Evolutionary conservation across 2,888 invertebrate genomes (phyloP).

Genomic region (Dugesia japonica): DNA sequence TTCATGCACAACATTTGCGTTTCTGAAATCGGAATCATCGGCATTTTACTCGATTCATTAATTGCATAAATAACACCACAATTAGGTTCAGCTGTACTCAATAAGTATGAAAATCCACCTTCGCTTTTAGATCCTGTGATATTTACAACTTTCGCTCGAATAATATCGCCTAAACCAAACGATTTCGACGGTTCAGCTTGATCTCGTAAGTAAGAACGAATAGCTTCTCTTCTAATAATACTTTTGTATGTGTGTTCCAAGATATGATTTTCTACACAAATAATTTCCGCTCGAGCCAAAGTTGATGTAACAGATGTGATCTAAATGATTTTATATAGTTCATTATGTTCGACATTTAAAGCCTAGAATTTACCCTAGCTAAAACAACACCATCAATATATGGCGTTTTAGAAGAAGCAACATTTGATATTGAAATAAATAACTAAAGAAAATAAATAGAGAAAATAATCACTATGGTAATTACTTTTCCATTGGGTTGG

Average conservation of each 20-base stretch:
- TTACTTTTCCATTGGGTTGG: background rate
- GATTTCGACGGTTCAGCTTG: background rate
- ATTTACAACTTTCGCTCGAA: background rate
- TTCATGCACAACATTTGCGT: background rate
- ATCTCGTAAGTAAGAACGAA: background rate
- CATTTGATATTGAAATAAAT: background rate
- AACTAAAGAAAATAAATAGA: background rate
- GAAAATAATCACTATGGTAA: no score
- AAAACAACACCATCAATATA: background rate
- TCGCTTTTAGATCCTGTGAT: background rate
- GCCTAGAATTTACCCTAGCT: background rate
- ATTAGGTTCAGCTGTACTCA: background rate
- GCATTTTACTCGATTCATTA: background rate
- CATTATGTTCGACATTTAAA: background rate
- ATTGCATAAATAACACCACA: background rate
- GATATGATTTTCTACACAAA: background rate
- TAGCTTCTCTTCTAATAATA: background rate
- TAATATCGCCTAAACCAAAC: background rate
- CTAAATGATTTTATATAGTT: background rate
- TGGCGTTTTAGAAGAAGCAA: background rate
- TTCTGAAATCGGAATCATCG: background rate
- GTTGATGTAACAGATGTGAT: background rate
- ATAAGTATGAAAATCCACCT: background rate
- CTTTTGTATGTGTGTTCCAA: background rate
- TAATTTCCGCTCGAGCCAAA: background rate